Evolutionary conservation across 2,797 vertebrate genomes (phyloP), one percentile per base, ranked within the genome.

Genomic region (Mormyrops boulengeri): DNA sequence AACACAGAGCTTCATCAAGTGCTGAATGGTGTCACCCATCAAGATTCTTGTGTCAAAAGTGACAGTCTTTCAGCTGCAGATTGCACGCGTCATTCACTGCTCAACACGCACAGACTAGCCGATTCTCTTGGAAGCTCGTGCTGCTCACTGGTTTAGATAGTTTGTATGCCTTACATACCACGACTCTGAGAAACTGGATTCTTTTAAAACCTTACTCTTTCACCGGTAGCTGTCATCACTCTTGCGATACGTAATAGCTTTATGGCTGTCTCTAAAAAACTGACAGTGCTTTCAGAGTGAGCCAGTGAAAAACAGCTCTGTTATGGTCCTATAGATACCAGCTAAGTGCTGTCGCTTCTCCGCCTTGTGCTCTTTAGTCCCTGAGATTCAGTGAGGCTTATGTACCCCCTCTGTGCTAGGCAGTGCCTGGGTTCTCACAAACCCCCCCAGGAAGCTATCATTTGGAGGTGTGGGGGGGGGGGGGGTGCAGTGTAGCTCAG

Each of bases 11-110:
- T 90, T 87, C 89, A 69, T 89, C 38, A 92, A 88, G 89, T 91
- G 92, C 88, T 90, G 80, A 91, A 92, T 91, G 90, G 91, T 93
- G 88, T 94, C 93, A 92, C 92, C 94, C 93, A 87, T 92, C 90
- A 73, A 91, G 90, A 91, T 80, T 93, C 93, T 91, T 93, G 89
- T 92, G 92, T 95, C 91, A 90, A 88, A 91, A 92, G 87, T 93
- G 91, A 91, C 93, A 92, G 90, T 92, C 93, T 91, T 90, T 93
- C 93, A 92, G 57, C 52, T 90, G 89, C 88, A 69, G 62, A 26
- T 89, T 62, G 44, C 49, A 52, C 66, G 88, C 92, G 89, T 87
- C 85, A 44, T 30, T 47, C 6, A 47, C 44, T 52, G 82, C 44
- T 85, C 9, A 85, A 52, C n/a, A 85, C 6, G 44, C 90, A 90